A percentile compares a stretch with the other conserved stretches of the same genome.
These are phyloP conservation scores for Sinella curviseta DNA, from an alignment of 1,140 invertebrate species.

Conservation along the genomic window DNA sequence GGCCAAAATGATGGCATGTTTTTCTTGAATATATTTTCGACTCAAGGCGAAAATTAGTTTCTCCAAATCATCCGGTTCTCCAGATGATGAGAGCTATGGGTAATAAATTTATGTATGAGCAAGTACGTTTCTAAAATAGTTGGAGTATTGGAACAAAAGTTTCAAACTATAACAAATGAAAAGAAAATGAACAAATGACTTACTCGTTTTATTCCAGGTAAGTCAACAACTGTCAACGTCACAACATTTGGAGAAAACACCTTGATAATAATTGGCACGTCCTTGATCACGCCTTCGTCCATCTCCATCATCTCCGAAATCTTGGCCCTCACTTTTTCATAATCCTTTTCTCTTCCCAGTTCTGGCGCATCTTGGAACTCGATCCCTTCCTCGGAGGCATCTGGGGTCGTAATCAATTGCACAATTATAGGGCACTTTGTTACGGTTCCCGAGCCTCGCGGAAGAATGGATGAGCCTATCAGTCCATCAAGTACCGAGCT, in stretches of 20 bases:
- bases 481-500: slow-evolving; percentile 13
- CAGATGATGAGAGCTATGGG: slow-evolving; percentile 52
- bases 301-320: slow-evolving; percentile 25
- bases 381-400: neutral
- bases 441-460: slow-evolving; percentile 3
- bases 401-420: neutral
- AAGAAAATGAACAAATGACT: neutral
- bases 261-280: slow-evolving; percentile 21
- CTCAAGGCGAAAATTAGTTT: slow-evolving; percentile 52
- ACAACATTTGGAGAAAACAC: slow-evolving; percentile 23
- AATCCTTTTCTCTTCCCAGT: neutral
- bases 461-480: neutral
- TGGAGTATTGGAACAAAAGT: neutral
- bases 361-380: neutral
- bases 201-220: slow-evolving; percentile 34
- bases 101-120: neutral
- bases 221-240: slow-evolving; percentile 33
- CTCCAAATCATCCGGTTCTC: slow-evolving; percentile 55
- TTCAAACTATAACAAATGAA: neutral
- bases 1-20: slow-evolving; percentile 55
- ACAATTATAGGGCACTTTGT: slow-evolving; percentile 8
- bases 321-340: slow-evolving; percentile 17
- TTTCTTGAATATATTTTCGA: slow-evolving; percentile 52
- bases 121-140: too few relatives aligned
- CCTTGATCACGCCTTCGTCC: neutral